These are phyloP conservation scores for Pandion haliaetus DNA, from an alignment of 2,113 vertebrate genomes.

Conservation along the genomic window DNA sequence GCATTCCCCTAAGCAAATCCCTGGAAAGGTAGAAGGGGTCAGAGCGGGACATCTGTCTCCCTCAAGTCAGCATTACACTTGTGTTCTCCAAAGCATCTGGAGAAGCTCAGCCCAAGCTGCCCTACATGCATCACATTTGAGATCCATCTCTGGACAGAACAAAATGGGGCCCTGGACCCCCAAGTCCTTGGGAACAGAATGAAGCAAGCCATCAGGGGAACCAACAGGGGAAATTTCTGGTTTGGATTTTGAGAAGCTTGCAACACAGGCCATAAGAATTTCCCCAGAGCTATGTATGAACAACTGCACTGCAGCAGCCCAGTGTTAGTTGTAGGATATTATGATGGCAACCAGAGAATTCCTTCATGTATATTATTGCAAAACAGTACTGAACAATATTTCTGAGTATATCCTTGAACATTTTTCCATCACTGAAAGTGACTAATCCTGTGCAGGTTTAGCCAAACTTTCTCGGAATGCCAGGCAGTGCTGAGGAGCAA, in stretches of 20 bases:
- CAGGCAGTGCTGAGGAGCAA: background rate
- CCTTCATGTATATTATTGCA: background rate
- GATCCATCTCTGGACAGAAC: background rate
- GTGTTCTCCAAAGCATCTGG: background rate
- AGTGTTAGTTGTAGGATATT: background rate
- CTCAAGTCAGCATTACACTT: background rate
- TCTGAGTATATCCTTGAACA: background rate
- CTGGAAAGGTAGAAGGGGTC: background rate
- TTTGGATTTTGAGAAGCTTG: constrained; percentile 49
- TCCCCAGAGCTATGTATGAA: constrained; percentile 2
- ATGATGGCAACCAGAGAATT: background rate
- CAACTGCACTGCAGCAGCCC: background rate
- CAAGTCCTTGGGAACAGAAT: background rate
- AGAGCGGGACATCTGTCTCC: background rate
- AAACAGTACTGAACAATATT: constrained; percentile 8
- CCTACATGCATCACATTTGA: background rate
- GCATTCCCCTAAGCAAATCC: background rate
- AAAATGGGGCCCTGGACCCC: background rate
- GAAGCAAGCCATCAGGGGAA: background rate
- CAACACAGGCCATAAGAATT: constrained; percentile 41
- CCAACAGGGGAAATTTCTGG: background rate
- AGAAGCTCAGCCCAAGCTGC: background rate
- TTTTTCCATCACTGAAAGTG: background rate
- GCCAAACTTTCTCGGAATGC: background rate
- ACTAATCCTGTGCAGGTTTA: background rate